Evolutionary conservation across 1,140 invertebrate species (phyloP).

Genomic region (Stenopsyche tienmushanensis): DNA sequence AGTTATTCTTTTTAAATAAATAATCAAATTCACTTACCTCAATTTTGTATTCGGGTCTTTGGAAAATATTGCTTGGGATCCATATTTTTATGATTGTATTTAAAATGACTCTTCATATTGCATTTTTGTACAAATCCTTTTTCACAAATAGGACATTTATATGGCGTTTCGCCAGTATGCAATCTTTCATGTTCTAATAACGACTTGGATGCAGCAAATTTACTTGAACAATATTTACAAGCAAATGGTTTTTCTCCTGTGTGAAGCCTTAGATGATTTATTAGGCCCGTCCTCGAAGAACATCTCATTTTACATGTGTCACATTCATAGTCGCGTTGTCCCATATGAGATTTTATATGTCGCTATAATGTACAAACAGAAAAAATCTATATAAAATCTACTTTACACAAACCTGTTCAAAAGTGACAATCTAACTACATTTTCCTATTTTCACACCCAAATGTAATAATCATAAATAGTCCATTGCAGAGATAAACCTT

Average conservation of each 20-base stretch:
- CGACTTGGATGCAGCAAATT: conserved; percentile 42
- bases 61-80: no score
- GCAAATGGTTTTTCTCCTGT: conserved; percentile 45
- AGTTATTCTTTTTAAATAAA: no score
- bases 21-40: no score
- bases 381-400: not conserved
- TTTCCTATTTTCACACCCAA: no score
- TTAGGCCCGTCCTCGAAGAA: conserved; percentile 19
- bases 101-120: conserved; percentile 41
- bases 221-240: conserved; percentile 49
- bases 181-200: conserved; percentile 48
- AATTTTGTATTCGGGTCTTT: no score
- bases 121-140: conserved; percentile 50
- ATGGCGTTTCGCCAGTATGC: no score
- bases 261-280: conserved; percentile 40
- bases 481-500: no score
- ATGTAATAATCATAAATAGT: no score
- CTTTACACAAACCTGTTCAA: no score
- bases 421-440: no score
- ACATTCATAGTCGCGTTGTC: conserved; percentile 30
- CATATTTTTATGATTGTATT: conserved; percentile 36
- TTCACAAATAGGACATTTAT: conserved; percentile 53
- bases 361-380: conserved; percentile 20
- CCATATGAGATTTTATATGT: conserved; percentile 33
- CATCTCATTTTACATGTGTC: conserved; percentile 24